Evolutionary conservation across 2,113 vertebrate species (phyloP).

Genomic region (Mesembrinibis cayennensis): DNA sequence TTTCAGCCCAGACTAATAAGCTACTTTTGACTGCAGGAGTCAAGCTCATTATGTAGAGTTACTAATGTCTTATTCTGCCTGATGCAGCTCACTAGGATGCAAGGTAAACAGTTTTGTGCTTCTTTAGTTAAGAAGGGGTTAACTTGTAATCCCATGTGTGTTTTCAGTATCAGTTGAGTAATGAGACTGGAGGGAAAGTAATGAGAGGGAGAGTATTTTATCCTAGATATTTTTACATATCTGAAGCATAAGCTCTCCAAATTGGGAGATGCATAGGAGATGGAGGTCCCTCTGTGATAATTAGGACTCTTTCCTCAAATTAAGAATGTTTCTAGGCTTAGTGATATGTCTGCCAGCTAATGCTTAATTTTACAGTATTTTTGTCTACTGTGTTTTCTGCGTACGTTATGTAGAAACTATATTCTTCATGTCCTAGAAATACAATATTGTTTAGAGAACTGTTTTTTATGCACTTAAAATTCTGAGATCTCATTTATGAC

Average conservation of each 20-base stretch:
- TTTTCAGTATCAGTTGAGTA: background rate
- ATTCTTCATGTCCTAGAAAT: background rate
- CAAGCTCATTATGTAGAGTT: background rate
- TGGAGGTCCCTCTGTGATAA: background rate
- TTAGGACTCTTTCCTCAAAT: background rate
- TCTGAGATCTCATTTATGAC: background rate
- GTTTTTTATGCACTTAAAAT: background rate
- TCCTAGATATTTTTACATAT: background rate
- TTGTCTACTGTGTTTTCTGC: background rate
- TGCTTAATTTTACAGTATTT: background rate
- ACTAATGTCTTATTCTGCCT: background rate
- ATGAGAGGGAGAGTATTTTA: background rate
- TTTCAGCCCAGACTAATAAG: background rate
- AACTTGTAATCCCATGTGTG: background rate
- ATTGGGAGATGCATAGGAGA: background rate
- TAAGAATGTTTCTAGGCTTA: background rate
- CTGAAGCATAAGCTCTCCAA: background rate
- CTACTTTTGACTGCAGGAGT: background rate
- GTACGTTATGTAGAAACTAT: background rate
- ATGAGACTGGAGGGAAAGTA: background rate
- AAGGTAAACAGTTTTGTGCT: background rate
- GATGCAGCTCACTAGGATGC: background rate
- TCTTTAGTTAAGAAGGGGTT: background rate
- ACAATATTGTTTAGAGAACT: background rate
- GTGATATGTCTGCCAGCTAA: background rate